Conservation (phyloP, 2,113 vertebrate genomes). For the Petaurus breviceps region DNA sequence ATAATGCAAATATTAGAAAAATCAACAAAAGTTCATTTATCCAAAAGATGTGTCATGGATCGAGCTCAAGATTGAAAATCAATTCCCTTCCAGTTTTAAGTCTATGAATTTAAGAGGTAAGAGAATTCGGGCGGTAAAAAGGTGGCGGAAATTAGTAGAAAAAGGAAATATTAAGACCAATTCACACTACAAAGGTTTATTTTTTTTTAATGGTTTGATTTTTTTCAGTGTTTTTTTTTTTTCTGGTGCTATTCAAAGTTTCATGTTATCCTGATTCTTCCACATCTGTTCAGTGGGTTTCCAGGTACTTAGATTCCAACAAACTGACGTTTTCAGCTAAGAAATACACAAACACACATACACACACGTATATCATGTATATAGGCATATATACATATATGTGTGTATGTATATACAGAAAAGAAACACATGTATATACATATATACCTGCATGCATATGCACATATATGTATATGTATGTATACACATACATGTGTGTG, state of each 20-base stretch:
- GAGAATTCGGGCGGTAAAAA: not conserved
- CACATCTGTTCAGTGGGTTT: not conserved
- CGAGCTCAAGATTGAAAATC: not conserved
- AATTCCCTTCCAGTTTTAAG: not conserved
- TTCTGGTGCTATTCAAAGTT: not conserved
- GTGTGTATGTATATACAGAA: too few relatives aligned
- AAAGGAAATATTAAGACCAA: not conserved
- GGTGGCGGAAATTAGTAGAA: not conserved
- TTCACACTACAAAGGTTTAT: not conserved
- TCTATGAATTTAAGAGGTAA: not conserved
- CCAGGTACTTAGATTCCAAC: not conserved
- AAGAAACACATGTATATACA: too few relatives aligned
- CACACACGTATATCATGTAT: too few relatives aligned
- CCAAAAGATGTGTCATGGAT: not conserved
- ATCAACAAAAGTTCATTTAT: not conserved
- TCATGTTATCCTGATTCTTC: not conserved
- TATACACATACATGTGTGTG: too few relatives aligned
- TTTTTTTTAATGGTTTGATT: not conserved
- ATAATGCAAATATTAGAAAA: not conserved
- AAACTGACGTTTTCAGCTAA: too few relatives aligned
- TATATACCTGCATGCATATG: too few relatives aligned
- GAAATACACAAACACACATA: too few relatives aligned
- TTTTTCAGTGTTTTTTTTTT: not conserved
- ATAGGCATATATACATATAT: too few relatives aligned
- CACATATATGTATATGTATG: too few relatives aligned